phyloP scores from a whole-genome alignment of 2,113 vertebrate genomes.

The Salvelinus namaycush region DNA sequence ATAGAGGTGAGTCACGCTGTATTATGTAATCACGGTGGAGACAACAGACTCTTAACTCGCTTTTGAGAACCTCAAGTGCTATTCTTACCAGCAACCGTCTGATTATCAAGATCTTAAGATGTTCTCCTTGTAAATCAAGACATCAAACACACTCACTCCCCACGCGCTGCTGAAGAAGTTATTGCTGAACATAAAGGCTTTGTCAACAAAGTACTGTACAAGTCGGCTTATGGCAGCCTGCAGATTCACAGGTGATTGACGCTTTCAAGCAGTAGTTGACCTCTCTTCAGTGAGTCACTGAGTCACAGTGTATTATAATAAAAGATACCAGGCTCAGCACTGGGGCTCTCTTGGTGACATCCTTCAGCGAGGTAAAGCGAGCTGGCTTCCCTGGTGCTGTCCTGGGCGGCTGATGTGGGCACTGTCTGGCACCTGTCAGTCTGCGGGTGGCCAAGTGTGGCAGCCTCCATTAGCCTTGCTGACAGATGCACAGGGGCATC shows the following conservation, averaged over 20 bases:
- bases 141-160: not conserved
- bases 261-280: not conserved
- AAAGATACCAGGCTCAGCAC: constrained; percentile 22
- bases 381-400: constrained; percentile 36
- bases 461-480: constrained; percentile 63
- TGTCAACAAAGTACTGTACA: not conserved
- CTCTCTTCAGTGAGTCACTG: constrained; percentile 8
- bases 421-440: constrained; percentile 66
- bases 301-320: constrained; percentile 37
- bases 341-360: constrained; percentile 44
- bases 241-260: not conserved
- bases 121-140: not conserved
- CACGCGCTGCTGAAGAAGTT: not conserved
- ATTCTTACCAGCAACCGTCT: constrained; percentile 6
- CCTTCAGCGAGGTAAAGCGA: constrained; percentile 32
- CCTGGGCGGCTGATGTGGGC: constrained; percentile 38
- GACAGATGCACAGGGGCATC: constrained; percentile 57
- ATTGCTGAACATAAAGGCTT: not conserved
- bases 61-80: constrained; percentile 15
- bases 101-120: constrained; percentile 6
- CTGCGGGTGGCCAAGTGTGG: constrained; percentile 57
- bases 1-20: not conserved
- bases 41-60: not conserved
- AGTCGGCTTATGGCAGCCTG: not conserved
- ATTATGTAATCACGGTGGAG: not conserved